Evolutionary conservation across 2,113 vertebrate species (phyloP).

Genomic region (Paraplagusia blochii): DNA sequence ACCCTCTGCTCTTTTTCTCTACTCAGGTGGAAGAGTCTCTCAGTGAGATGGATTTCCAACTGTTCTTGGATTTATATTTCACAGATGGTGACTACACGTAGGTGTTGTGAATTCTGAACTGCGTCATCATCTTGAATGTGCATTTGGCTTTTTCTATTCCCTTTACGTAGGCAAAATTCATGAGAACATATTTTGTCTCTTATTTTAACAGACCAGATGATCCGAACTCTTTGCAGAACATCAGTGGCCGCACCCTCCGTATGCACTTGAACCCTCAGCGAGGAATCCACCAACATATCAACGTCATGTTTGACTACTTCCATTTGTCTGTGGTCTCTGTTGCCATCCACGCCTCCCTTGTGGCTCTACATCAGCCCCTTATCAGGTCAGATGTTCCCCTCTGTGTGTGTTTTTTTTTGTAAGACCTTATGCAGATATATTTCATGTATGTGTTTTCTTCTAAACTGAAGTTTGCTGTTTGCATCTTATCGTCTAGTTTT

Average conservation of each 20-base stretch:
- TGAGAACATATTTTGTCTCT: slow-evolving; percentile 3
- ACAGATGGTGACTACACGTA: slow-evolving; percentile 98
- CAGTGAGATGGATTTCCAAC: slow-evolving; percentile 93
- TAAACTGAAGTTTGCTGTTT: slow-evolving; percentile 1
- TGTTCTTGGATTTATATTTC: slow-evolving; percentile 92
- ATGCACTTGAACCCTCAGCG: slow-evolving; percentile 93
- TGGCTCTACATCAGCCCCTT: slow-evolving; percentile 95
- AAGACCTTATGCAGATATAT: no score
- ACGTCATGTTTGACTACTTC: slow-evolving; percentile 99
- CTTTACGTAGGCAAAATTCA: slow-evolving; percentile 4
- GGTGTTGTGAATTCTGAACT: slow-evolving; percentile 65
- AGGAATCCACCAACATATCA: slow-evolving; percentile 96
- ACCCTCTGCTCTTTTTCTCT: slow-evolving; percentile 45
- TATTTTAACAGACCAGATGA: slow-evolving; percentile 83
- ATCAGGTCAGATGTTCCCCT: slow-evolving; percentile 82
- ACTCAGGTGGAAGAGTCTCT: slow-evolving; percentile 92
- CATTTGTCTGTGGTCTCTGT: slow-evolving; percentile 95
- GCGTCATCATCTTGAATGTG: slow-evolving; percentile 1
- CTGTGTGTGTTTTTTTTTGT: no score
- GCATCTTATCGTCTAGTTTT: slow-evolving; percentile 72
- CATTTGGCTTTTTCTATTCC: slow-evolving; percentile 15
- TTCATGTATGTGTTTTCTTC: not conserved
- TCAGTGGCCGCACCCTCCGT: slow-evolving; percentile 92
- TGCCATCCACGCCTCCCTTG: slow-evolving; percentile 91
- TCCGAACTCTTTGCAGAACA: slow-evolving; percentile 87